Evolutionary conservation across 2,888 invertebrate genomes (phyloP).

Genomic region (Habroteleia sp.): DNA sequence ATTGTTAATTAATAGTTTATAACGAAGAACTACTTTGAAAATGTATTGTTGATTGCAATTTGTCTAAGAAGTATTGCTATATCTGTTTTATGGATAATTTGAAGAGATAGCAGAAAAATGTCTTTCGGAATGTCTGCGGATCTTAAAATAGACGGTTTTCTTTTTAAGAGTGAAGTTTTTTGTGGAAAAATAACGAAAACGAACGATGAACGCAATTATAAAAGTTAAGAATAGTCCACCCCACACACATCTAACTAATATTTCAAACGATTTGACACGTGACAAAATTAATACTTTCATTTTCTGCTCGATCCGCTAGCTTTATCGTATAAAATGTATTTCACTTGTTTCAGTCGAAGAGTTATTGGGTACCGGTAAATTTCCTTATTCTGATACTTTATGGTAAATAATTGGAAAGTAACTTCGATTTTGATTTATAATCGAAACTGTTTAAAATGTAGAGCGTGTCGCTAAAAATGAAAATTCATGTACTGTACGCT

Average conservation of each 20-base stretch:
- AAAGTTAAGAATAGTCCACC: slow-evolving; percentile 42
- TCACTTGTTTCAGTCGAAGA: slow-evolving; percentile 30
- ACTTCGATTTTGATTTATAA: slow-evolving; percentile 3
- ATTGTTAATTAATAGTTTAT: too few species aligned
- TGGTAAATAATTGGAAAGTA: slow-evolving; percentile 17
- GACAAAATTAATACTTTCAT: slow-evolving; percentile 48
- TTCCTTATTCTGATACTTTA: slow-evolving; percentile 9
- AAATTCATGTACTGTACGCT: too few species aligned
- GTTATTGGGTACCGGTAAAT: slow-evolving; percentile 36
- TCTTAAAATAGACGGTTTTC: slow-evolving; percentile 37
- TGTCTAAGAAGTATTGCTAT: neutral
- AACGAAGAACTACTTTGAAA: too few species aligned
- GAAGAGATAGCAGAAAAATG: slow-evolving; percentile 9
- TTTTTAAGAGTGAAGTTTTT: slow-evolving; percentile 33
- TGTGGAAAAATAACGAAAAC: slow-evolving; percentile 37
- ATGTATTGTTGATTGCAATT: too few species aligned
- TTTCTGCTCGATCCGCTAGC: slow-evolving; percentile 30
- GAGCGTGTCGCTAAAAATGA: neutral
- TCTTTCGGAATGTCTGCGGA: slow-evolving; percentile 1
- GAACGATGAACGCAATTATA: slow-evolving; percentile 25
- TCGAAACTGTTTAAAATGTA: neutral
- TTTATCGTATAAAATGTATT: slow-evolving; percentile 27
- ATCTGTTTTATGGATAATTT: slow-evolving; percentile 15
- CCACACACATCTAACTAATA: slow-evolving; percentile 28
- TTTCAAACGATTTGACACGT: slow-evolving; percentile 33